Conservation (phyloP, 1,140 invertebrate genomes). For the Sinella curviseta region DNA sequence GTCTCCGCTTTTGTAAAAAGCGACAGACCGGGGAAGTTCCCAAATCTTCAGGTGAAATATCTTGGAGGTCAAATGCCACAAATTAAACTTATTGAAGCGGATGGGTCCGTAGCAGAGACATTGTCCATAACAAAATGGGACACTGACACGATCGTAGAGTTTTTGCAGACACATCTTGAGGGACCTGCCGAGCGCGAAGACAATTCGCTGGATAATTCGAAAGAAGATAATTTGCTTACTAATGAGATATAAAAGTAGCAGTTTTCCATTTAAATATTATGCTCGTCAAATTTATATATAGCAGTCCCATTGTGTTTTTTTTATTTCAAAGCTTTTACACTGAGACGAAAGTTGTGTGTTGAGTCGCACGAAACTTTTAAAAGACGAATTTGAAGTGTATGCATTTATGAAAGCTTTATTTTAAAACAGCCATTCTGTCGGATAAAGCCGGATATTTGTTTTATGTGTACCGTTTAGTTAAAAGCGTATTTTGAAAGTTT, state of each 20-base stretch:
- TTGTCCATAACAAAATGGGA: conserved; percentile 65
- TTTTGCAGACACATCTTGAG: conserved; percentile 57
- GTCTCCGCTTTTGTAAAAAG: conserved; percentile 60
- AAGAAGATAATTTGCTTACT: not conserved
- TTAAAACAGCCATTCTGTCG: conserved; percentile 19
- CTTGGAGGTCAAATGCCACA: conserved; percentile 44
- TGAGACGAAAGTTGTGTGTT: not conserved
- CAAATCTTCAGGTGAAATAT: conserved; percentile 57
- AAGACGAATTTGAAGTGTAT: not conserved
- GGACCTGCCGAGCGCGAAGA: not conserved
- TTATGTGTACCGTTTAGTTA: not conserved
- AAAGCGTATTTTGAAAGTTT: not conserved
- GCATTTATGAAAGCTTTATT: conserved; percentile 22
- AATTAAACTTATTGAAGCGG: conserved; percentile 38
- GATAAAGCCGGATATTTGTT: conserved; percentile 11
- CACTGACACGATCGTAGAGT: conserved; percentile 63
- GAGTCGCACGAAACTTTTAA: too few species aligned
- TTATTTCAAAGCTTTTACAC: not conserved
- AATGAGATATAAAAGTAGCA: conserved; percentile 17
- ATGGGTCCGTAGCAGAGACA: conserved; percentile 51
- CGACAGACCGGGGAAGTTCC: conserved; percentile 58
- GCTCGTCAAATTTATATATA: not conserved
- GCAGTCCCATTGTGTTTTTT: not conserved
- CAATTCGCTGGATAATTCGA: not conserved
- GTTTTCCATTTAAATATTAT: not conserved